These are phyloP conservation scores for Tillus elongatus DNA, from an alignment of 2,888 invertebrate species.

Conservation along the genomic window DNA sequence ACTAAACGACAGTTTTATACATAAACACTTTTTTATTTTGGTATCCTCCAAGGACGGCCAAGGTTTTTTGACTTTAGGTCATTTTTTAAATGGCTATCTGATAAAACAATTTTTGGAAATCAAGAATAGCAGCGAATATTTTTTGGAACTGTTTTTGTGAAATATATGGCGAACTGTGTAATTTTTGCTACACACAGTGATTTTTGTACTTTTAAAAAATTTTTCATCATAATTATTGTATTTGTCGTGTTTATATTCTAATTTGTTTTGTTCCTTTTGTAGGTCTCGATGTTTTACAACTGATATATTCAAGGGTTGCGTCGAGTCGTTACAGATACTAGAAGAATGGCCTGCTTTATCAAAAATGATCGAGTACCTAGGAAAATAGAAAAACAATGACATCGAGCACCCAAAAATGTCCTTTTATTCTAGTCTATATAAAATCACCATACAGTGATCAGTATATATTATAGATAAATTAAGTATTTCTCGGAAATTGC, in stretches of 20 bases:
- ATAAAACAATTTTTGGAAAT: no score
- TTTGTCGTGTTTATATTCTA: neutral
- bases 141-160: no score
- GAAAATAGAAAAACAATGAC: conserved; percentile 40
- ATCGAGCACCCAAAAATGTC: conserved; percentile 26
- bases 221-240: neutral
- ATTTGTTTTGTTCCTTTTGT: conserved; percentile 34
- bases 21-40: no score
- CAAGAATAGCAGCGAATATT: no score
- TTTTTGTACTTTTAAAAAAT: neutral
- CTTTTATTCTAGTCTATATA: conserved; percentile 36
- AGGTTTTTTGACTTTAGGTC: no score
- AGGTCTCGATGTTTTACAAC: conserved; percentile 73
- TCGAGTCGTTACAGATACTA: conserved; percentile 67
- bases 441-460: conserved; percentile 31
- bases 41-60: no score
- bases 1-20: no score
- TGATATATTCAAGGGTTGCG: conserved; percentile 72
- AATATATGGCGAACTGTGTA: no score
- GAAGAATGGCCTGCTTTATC: conserved; percentile 69
- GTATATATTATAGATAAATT: conserved; percentile 30
- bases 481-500: no score
- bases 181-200: neutral
- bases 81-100: no score
- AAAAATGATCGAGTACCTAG: conserved; percentile 72